Base-by-base conservation (phyloP, 2,888 invertebrate genomes). In the Polymixis flavicincta region DNA sequence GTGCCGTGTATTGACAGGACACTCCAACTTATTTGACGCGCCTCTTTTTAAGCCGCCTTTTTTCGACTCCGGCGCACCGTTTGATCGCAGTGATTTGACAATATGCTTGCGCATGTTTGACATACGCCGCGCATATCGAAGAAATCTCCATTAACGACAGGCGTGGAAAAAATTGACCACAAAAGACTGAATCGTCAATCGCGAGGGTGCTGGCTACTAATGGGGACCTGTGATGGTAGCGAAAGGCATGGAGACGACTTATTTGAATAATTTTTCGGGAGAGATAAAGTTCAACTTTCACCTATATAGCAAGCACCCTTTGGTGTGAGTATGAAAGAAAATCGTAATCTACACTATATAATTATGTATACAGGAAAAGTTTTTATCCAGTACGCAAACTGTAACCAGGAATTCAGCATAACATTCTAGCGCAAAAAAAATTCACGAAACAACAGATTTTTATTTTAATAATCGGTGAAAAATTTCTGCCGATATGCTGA, bases 81-180 rank as follows among this genome's bases (percentile, higher is more conserved):
- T 95, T 96, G 96, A 96, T 94, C 94, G 87, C 89, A 84, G 92
- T 95, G 96, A 96, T 94, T 95, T 95, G 95, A 96, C 95, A 94
- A 89, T 91, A 93, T 90, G 89, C 89, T 87, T 89, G 90, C 88
- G 89, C 90, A 89, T 90, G 92, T 93, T 94, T 94, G 95, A 95
- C 94, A 94, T 91, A 88, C 91, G 89, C 90, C 91, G 91, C 92
- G 86, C 89, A 89, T 93, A 94, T 93, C 94, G 89, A 91, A 94
- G 91, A 94, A 94, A 94, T 94, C 93, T 95, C 95, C 95, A 95
- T 95, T 94, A 95, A 94, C 93, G 94, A 95, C 94, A 94, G 92
- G 90, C 92, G 92, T 91, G 92, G 92, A 94, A 94, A 94, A 95
- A 94, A 93, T 90, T 94, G 89, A 93, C 92, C 92, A 94, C 93